These are phyloP conservation scores for Phalacrocorax carbo DNA, from an alignment of 2,113 vertebrate genomes.

Conservation along the genomic window DNA sequence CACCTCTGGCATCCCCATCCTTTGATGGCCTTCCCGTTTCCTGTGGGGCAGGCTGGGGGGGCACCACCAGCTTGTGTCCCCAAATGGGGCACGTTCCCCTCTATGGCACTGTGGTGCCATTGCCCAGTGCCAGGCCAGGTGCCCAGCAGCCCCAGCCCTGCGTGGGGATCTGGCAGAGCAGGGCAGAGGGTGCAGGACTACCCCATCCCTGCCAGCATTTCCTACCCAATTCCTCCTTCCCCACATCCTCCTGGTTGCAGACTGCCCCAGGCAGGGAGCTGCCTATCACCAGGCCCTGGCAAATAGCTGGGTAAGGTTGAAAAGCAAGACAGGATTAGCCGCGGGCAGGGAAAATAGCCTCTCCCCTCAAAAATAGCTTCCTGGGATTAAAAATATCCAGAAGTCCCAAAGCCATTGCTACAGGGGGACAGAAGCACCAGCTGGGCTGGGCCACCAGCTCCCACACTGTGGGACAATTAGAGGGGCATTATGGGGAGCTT, in stretches of 20 bases:
- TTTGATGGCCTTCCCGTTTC: not conserved
- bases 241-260: not conserved
- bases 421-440: slow-evolving; percentile 18
- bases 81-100: rapidly evolving
- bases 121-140: not conserved
- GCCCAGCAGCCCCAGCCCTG: rapidly evolving
- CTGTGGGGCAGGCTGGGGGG: not conserved
- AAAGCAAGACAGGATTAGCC: slow-evolving; percentile 44
- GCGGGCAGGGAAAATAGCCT: slow-evolving; percentile 52
- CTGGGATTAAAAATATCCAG: slow-evolving; percentile 51
- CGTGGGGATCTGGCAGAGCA: rapidly evolving
- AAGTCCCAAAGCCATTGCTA: not conserved
- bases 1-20: slow-evolving; percentile 3
- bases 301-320: slow-evolving; percentile 23
- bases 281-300: not conserved
- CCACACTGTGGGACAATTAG: not conserved
- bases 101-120: rapidly evolving
- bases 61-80: not conserved
- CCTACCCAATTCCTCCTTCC: not conserved
- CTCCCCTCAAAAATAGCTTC: slow-evolving; percentile 50
- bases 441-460: not conserved
- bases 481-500: slow-evolving; percentile 49
- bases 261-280: not conserved
- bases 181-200: not conserved
- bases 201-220: not conserved